Evolutionary conservation across 2,113 vertebrate species (phyloP).

Genomic region (Salminus brasiliensis): DNA sequence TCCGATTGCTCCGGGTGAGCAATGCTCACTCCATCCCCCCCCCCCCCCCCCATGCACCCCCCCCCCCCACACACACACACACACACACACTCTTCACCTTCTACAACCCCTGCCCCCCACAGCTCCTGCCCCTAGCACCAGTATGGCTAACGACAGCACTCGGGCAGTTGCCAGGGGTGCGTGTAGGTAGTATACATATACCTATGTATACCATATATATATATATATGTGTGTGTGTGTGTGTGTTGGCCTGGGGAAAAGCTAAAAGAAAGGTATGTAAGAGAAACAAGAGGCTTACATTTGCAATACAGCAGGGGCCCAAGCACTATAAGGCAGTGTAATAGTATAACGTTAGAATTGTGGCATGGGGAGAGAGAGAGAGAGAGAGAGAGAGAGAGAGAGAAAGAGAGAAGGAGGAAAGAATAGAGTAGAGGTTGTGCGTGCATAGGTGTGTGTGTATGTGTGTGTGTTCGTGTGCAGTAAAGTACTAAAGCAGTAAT

Average conservation of each 20-base stretch:
- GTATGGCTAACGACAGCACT: conserved; percentile 80
- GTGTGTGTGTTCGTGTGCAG: conserved; percentile 26
- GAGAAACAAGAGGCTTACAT: conserved; percentile 60
- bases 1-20: conserved; percentile 96
- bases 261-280: conserved; percentile 46
- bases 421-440: not conserved
- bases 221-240: conserved; percentile 35
- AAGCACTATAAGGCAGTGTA: conserved; percentile 35
- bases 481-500: conserved; percentile 60
- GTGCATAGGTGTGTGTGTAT: conserved; percentile 24
- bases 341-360: conserved; percentile 37
- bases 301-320: conserved; percentile 42
- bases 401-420: conserved; percentile 15
- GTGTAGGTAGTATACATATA: no score
- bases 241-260: no score
- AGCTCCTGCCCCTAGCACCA: conserved; percentile 42
- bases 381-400: no score
- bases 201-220: conserved; percentile 21
- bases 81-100: conserved; percentile 39
- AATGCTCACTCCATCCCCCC: conserved; percentile 80
- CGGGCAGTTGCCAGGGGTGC: conserved; percentile 43
- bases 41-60: no score
- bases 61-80: conserved; percentile 53
- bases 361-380: not conserved
- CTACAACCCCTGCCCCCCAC: conserved; percentile 64